Base-by-base conservation (phyloP, 2,797 vertebrate species). In the Siniperca undulata region DNA sequence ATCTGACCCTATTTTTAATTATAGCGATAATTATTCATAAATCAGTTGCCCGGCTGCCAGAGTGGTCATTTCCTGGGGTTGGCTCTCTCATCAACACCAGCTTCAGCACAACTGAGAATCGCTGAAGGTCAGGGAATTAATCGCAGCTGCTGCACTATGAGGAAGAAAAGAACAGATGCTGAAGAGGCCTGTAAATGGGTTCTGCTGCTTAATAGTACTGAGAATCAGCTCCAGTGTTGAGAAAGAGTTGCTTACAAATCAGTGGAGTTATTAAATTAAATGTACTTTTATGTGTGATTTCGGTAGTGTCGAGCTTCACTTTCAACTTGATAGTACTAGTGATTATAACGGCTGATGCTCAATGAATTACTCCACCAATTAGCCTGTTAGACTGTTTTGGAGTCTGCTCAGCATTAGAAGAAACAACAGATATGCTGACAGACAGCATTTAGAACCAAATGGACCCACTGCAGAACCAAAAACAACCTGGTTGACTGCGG, bases 101-200 rank as follows among this genome's bases (percentile, higher is more conserved):
- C 55, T 56, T 53, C 53, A n/a, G 56, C 5, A 4, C 53, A 20
- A n/a, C 10, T 38, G 62, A 81, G 61, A 70, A 24, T 34, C 14
- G 9, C 67, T 84, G 85, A 91, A 91, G 87, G 88, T 93, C 77
- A 85, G 68, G 42, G 79, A 77, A 86, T 82, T 78, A 86, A 86
- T 91, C 16, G 67, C 79, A 72, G 70, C 78, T 19, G 72, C 77
- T 34, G 56, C 69, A 56, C 76, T 83, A n/a, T 0, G 55, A 77
- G 71, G 42, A 75, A 50, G 74, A 24, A 40, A 42, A 65, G 65
- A 75, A 44, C 42, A 82, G 76, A 81, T 64, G 64, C 64, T 5
- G 61, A 66, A 40, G 42, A 24, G 55, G 11, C 40, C 13, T 34
- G 20, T 38, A 71, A 61, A 80, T 52, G 22, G 40, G 71, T 30